Percentiles rank a stretch among this genome's conserved stretches.
phyloP scores from a whole-genome alignment of 2,797 vertebrate genomes.

The Propithecus deckenii region DNA sequence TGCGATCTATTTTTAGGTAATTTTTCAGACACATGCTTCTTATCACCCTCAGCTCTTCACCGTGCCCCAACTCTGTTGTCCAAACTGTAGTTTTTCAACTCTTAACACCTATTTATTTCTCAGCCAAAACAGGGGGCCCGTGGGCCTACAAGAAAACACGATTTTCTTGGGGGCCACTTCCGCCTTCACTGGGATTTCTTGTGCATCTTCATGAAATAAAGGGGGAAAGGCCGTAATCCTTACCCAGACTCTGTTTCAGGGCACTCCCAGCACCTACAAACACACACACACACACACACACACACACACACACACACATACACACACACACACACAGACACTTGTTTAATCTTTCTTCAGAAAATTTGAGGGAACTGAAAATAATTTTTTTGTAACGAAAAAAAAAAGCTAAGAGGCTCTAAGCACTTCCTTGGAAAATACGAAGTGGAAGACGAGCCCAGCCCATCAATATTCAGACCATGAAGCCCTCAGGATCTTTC shows the following conservation, averaged over 20 bases:
- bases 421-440: not conserved
- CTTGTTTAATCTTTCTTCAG: not conserved
- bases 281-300: not conserved
- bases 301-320: not conserved
- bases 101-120: not conserved
- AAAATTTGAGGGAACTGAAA: not conserved
- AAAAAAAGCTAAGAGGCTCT: not conserved
- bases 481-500: not conserved
- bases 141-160: not conserved
- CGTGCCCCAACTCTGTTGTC: not conserved
- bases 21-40: not conserved
- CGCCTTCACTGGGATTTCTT: not conserved
- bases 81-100: not conserved
- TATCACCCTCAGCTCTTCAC: not conserved
- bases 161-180: not conserved
- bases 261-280: not conserved
- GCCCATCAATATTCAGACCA: not conserved
- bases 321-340: not conserved
- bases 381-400: not conserved
- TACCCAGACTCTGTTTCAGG: not conserved
- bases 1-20: not conserved
- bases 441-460: not conserved
- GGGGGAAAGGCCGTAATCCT: rapidly evolving
- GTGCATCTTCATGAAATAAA: not conserved
- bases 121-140: not conserved